Base-by-base conservation (phyloP, 2,888 invertebrate genomes). In the Seira ritae region DNA sequence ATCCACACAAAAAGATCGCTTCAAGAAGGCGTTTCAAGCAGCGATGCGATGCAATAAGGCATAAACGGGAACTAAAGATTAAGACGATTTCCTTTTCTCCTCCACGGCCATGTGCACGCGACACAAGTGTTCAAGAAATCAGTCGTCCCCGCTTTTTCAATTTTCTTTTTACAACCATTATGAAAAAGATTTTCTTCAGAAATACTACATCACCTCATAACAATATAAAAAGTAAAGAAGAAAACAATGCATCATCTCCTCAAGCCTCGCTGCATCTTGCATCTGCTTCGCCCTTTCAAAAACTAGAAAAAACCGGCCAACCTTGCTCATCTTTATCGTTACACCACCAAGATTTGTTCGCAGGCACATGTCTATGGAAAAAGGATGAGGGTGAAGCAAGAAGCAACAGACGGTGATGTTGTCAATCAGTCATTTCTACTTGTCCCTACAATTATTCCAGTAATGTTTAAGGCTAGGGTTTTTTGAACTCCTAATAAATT, bases 111-210 rank as follows among this genome's bases (percentile, higher is more conserved):
- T 82, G 81, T 82, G 81, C 81, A 82, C 81, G 81, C 81, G 81
- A 82, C 81, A 82, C 81, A 82, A 82, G 81, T 82, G 81, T 72
- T 71, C 71, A 31, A 31, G 31, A 77, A 82, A 81, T 76, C 76
- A 71, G 19, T 37, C 42, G 72, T 50, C 69, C 67, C 55, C 31
- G 17, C 31, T 31, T 67, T 55, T 71, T 20, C 31, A 31, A 31
- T 31, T 50, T 17, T 71, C 42, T 12, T 66, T 67, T 65, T 62
- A 37, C 19, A 62, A 12, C 22, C 6, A 60, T 74, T 73, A 80
- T 80, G 80, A 80, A 67, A n/a, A 20, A 20, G 20, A 19, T 2
- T 31, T 8, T 31, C 8, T 31, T 31, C 8, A 19, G 24, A 19
- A 70, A 50, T 71, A 23, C 24, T 75, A 31, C 31, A 31, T 31